Evolutionary conservation across 2,113 vertebrate species (phyloP).

Genomic region (Trinectes maculatus): DNA sequence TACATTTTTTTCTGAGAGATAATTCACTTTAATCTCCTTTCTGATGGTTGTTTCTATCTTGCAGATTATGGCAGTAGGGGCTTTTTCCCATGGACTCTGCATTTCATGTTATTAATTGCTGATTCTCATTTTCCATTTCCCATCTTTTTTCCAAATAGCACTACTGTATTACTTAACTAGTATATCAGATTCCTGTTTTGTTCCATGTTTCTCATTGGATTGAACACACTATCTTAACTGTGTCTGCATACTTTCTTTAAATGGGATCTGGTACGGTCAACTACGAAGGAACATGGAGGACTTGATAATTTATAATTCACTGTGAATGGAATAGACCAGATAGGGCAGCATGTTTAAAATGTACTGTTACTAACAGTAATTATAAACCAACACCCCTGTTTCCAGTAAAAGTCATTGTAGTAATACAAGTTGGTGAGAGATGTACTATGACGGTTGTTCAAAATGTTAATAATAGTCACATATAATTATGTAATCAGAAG

Average conservation of each 20-base stretch:
- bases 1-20: constrained; percentile 26
- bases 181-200: background rate
- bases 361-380: background rate
- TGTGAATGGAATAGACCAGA: no score
- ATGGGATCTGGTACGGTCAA: no score
- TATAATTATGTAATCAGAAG: background rate
- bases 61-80: constrained; percentile 28
- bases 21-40: constrained; percentile 57
- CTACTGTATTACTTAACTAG: background rate
- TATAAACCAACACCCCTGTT: background rate
- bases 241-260: no score
- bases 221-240: background rate
- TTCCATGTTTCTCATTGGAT: no score
- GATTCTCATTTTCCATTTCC: background rate
- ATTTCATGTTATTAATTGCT: constrained; percentile 5
- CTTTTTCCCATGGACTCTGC: background rate
- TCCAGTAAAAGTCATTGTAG: background rate
- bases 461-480: background rate
- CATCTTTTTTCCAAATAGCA: no score
- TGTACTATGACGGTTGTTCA: background rate
- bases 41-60: constrained; percentile 19
- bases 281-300: background rate
- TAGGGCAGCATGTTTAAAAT: background rate
- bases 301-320: constrained; percentile 13
- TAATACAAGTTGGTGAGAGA: background rate